Evolutionary conservation across 2,797 vertebrate species (phyloP).

Genomic region (Vultur gryphus): DNA sequence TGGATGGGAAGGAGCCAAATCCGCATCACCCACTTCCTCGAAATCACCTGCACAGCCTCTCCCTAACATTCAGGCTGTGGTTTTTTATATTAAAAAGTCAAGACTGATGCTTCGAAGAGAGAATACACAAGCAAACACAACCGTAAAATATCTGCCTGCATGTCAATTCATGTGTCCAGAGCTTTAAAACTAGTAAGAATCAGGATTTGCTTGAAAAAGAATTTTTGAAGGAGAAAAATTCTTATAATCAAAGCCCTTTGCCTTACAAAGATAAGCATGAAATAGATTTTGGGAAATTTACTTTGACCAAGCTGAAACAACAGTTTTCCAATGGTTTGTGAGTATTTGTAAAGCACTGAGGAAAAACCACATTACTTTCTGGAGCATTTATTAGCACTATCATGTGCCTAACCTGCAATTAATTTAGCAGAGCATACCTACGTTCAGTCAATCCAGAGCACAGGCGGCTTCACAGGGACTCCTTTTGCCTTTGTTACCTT

Average conservation of each 20-base stretch:
- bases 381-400: neutral
- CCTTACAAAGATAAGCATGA: neutral
- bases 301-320: neutral
- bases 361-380: neutral
- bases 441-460: neutral
- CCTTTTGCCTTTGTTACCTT: neutral
- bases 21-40: accelerated
- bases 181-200: neutral
- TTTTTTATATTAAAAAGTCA: neutral
- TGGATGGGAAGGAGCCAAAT: neutral
- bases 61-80: accelerated
- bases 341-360: neutral
- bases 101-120: neutral
- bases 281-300: neutral
- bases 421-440: neutral
- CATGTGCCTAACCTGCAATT: neutral
- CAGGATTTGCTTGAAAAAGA: neutral
- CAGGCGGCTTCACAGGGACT: neutral
- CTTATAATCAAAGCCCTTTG: neutral
- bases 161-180: accelerated
- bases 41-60: neutral
- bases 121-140: neutral
- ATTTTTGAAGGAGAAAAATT: neutral
- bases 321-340: neutral
- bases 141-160: accelerated